These are phyloP conservation scores for Dendronephthya gigantea DNA, from an alignment of 64 coral and sea anemone genomes.

Conservation along the genomic window DNA sequence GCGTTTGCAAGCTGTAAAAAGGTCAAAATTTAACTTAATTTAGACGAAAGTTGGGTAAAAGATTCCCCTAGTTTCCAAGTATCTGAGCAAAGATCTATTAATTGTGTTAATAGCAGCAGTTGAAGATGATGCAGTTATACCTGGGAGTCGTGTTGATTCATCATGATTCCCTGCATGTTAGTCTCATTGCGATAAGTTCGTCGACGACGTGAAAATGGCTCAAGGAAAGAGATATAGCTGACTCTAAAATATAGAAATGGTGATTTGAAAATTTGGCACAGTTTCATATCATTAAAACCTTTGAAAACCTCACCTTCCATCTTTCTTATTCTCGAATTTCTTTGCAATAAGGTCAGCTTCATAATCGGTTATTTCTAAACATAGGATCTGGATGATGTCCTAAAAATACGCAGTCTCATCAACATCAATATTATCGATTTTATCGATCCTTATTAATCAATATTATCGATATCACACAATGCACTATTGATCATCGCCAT, in stretches of 20 bases:
- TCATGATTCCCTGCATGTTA: slow-evolving; percentile 89
- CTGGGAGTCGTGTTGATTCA: slow-evolving; percentile 39
- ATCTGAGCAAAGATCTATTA: too few relatives aligned
- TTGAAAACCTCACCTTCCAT: neutral
- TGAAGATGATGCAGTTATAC: neutral
- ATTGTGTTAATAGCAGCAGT: too few relatives aligned
- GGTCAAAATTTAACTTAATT: too few relatives aligned
- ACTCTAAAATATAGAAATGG: slow-evolving; percentile 37
- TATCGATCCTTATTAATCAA: slow-evolving; percentile 30
- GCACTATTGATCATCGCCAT: slow-evolving; percentile 21
- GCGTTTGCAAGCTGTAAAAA: slow-evolving; percentile 63
- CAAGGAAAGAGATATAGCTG: slow-evolving; percentile 78
- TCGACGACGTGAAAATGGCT: slow-evolving; percentile 60
- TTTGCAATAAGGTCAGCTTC: neutral
- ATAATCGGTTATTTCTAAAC: neutral
- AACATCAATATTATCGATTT: neutral
- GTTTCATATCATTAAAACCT: neutral
- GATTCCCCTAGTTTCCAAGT: too few relatives aligned
- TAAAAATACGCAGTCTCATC: neutral
- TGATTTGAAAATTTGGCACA: neutral
- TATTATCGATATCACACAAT: slow-evolving; percentile 19
- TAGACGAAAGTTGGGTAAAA: too few relatives aligned
- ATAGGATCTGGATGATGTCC: neutral
- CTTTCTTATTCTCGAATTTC: neutral
- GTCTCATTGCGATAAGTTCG: slow-evolving; percentile 53